Conservation (phyloP, 2,113 vertebrate genomes). For the Rousettus leschenaultii region DNA sequence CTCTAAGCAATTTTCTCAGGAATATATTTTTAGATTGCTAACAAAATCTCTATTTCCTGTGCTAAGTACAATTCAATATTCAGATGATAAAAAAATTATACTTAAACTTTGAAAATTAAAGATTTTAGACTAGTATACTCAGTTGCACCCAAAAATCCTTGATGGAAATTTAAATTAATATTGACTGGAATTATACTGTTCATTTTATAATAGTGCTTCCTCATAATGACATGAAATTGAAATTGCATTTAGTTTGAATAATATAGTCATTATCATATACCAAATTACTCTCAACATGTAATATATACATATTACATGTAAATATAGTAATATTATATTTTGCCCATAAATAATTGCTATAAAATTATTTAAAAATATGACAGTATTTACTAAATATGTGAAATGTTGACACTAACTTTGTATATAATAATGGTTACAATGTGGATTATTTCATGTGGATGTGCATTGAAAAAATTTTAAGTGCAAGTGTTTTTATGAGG, state of each 20-base stretch:
- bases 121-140: background rate
- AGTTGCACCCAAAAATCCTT: background rate
- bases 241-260: background rate
- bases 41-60: background rate
- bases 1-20: slow-evolving; percentile 25
- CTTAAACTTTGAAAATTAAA: background rate
- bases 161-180: slow-evolving; percentile 12
- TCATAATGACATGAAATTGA: background rate
- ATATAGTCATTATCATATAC: background rate
- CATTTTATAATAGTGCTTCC: background rate
- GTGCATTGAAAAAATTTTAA: background rate
- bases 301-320: background rate
- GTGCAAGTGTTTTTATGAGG: background rate
- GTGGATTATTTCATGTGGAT: background rate
- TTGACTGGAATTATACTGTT: background rate
- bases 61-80: background rate
- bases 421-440: background rate
- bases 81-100: background rate
- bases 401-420: background rate
- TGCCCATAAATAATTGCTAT: background rate
- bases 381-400: background rate
- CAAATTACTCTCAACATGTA: no score
- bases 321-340: background rate
- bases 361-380: background rate
- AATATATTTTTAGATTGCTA: slow-evolving; percentile 9